phyloP scores from a whole-genome alignment of 2,113 vertebrate species.

The Chunga burmeisteri region DNA sequence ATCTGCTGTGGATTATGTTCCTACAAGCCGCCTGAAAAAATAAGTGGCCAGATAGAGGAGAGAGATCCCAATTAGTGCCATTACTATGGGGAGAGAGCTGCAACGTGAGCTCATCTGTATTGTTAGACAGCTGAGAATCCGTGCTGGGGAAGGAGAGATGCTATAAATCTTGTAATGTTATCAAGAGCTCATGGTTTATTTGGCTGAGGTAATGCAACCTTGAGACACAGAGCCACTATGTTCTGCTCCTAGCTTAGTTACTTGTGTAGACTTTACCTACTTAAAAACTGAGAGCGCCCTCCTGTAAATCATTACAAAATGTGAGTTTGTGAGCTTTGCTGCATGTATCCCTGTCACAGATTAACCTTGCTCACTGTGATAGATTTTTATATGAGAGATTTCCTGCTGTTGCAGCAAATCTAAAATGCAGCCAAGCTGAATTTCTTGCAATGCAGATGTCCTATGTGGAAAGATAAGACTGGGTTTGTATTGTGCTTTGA shows the following conservation, averaged over 20 bases:
- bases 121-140: background rate
- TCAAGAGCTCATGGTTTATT: background rate
- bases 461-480: background rate
- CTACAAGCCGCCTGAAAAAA: background rate
- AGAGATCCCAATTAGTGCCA: background rate
- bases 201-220: background rate
- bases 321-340: background rate
- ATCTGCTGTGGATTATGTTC: background rate
- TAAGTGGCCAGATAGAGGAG: background rate
- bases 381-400: background rate
- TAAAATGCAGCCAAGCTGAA: background rate
- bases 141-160: background rate
- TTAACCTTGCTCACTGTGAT: background rate
- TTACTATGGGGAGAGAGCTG: background rate
- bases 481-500: background rate
- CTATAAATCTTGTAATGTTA: background rate
- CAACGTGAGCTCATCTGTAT: fast-evolving
- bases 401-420: background rate
- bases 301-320: background rate
- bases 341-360: background rate
- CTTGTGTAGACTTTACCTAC: background rate
- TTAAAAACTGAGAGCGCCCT: background rate
- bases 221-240: background rate
- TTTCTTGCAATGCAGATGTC: background rate
- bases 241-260: background rate